Evolutionary conservation across 2,888 invertebrate species (phyloP), one percentile per base, ranked within the genome.

Genomic region (Suillia variegata): DNA sequence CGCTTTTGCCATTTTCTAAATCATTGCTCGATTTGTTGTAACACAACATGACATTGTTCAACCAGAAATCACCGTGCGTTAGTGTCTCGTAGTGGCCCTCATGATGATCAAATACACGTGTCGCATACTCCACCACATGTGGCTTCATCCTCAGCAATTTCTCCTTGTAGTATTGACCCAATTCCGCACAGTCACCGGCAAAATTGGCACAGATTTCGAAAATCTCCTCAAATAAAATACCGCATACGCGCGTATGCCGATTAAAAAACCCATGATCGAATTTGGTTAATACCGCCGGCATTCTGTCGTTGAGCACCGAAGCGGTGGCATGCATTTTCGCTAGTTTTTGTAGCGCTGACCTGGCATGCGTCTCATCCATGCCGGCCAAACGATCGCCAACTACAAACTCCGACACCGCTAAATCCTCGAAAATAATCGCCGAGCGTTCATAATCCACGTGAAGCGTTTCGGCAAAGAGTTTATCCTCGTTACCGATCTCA

Each of bases 271-370:
- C 80, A 17, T 70, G 75, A 62, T 80, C 73, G 26, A 77, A 71
- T 13, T 63, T 66, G 13, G 68, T 59, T 2, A 74, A 60, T 0
- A 63, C 51, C 0, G 73, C 75, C 1, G 73, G 70, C 6, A 74
- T 66, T 0, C 72, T 80, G 20, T 78, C 72, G 58, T 84, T 85
- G 31, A 80, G 68, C 0, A 82, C 83, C 0, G 84, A 79, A 0
- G 83, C 82, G 0, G 84, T 71, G 0, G 84, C 84, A 68, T 85
- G 85, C 69, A 85, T 83, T 64, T 80, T 80, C 1, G 85, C 85
- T 64, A 85, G 62, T 10, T 82, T 77, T 2, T 72, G 70, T 0
- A 85, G 59, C 1, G 78, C 73, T 45, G 83, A 2, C 59, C 73
- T 77, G 0, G 81, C 66, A 58, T 84, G 82, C 1, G 72, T 70